Evolutionary conservation across 2,797 vertebrate species (phyloP), one percentile per base, ranked within the genome.

Genomic region (Ispidina picta): DNA sequence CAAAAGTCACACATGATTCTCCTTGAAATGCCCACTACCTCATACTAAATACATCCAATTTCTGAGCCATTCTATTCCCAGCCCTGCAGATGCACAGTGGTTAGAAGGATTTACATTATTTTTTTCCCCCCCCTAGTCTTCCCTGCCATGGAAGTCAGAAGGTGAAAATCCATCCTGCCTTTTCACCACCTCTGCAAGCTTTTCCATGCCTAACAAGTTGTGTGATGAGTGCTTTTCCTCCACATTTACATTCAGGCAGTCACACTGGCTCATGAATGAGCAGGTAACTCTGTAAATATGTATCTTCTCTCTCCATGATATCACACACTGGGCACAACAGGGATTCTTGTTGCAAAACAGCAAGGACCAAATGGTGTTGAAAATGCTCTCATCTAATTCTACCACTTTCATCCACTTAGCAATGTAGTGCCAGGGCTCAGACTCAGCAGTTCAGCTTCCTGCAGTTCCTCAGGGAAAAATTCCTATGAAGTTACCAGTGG

Each of bases 361-460:
- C 37, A 91, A 89, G 96, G 96, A 95, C 96, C 95, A 98, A 98
- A 98, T 87, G 88, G 97, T 98, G 97, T 87, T 97, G 95, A 96
- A 98, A 98, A 98, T 97, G 85, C 96, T 98, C 97, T 98, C 98
- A 98, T 98, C 97, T 98, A 98, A 98, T 98, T 97, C 97, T 96
- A 96, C 93, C 94, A 59, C 97, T 97, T 98, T 98, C 97, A 98
- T 98, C 97, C 98, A 97, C 97, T 98, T 98, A 98, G 97, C 95
- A 97, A 96, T 96, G 92, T 93, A 93, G 83, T 93, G 94, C 96
- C 91, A 92, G 96, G 91, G 95, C 51, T 95, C 96, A 92, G 87
- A 78, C 95, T 93, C 97, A 96, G 96, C 90, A 91, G 96, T 96
- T 95, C 83, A 92, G 90, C 93, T 89, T 96, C 96, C 95, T 93